Evolutionary conservation across 1,140 invertebrate genomes (phyloP), one percentile per base, ranked within the genome.

Genomic region (Orius laevigatus): DNA sequence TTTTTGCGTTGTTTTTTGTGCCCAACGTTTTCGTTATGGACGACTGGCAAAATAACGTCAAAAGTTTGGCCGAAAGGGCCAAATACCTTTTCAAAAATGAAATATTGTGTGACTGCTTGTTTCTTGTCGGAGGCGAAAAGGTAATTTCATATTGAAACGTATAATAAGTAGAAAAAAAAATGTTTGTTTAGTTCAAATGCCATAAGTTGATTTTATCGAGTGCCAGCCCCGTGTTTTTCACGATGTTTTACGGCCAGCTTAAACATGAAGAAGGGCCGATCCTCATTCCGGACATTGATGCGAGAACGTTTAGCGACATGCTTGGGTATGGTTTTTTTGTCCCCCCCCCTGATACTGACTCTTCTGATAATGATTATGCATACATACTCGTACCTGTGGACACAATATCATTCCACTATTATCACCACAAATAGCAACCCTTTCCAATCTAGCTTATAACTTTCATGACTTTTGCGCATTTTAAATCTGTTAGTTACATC

Each of bases 151-250:
- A 14, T 5, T 18, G 2, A 3, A 9, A 5, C 5, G 2, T 16
- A 10, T 9, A 12, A 18, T 33, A 36, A 3, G n/a, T 46, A 2
- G 18, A 5, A 11, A n/a, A 34, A 31, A 15, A 49, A 5, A 11
- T 4, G 12, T 45, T 53, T 19, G 15, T 39, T 38, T 55, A 16
- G 54, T 53, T 16, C 70, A 81, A 55, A 63, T 81, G 76, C 0
- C 85, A 90, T 59, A 86, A 86, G 60, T 61, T 88, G 18, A 74
- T 89, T 36, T 63, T 89, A 41, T 81, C 83, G 0, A 85, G 85
- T 78, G 76, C 80, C 0, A 86, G 82, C 55, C 84, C 85, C 5
- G 84, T 85, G 1, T 84, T 72, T 72, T 83, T 73, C 69, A 81
- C 71, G 55, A 84, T 66, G 85, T 86, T 87, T 70, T 88, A 67